These are phyloP conservation scores for Embiotoca jacksoni DNA, from an alignment of 2,113 vertebrate genomes.

Conservation along the genomic window DNA sequence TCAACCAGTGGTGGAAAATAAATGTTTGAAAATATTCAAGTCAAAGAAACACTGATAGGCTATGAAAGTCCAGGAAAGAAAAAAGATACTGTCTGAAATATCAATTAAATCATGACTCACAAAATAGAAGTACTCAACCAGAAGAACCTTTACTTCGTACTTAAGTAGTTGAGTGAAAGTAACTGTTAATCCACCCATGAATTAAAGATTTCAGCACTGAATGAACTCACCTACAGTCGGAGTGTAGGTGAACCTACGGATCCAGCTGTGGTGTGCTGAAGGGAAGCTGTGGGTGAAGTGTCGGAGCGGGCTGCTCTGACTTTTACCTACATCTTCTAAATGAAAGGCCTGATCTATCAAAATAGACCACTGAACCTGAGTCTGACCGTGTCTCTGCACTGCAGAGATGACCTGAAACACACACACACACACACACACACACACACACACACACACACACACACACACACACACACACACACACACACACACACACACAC, in stretches of 20 bases:
- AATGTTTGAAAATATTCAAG: too few species aligned
- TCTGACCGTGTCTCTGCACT: slow-evolving; percentile 90
- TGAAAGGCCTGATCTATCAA: slow-evolving; percentile 92
- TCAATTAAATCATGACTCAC: too few species aligned
- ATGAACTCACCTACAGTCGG: slow-evolving; percentile 89
- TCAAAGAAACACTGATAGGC: too few species aligned
- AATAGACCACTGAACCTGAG: slow-evolving; percentile 92
- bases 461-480: too few species aligned
- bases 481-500: too few species aligned
- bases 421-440: background rate
- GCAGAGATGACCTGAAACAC: slow-evolving; percentile 89
- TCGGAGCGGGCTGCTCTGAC: slow-evolving; percentile 85
- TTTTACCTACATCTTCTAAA: slow-evolving; percentile 92
- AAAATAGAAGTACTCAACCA: too few species aligned
- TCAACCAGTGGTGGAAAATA: background rate
- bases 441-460: too few species aligned
- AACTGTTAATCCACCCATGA: background rate
- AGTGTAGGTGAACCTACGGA: slow-evolving; percentile 88
- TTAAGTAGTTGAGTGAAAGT: background rate
- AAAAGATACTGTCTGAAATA: too few species aligned
- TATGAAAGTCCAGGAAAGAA: too few species aligned
- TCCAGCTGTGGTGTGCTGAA: slow-evolving; percentile 83
- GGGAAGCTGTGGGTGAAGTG: slow-evolving; percentile 89
- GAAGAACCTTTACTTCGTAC: too few species aligned
- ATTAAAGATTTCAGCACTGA: background rate